Base-by-base conservation (phyloP, 1,140 invertebrate species). In the Pollicipes pollicipes region DNA sequence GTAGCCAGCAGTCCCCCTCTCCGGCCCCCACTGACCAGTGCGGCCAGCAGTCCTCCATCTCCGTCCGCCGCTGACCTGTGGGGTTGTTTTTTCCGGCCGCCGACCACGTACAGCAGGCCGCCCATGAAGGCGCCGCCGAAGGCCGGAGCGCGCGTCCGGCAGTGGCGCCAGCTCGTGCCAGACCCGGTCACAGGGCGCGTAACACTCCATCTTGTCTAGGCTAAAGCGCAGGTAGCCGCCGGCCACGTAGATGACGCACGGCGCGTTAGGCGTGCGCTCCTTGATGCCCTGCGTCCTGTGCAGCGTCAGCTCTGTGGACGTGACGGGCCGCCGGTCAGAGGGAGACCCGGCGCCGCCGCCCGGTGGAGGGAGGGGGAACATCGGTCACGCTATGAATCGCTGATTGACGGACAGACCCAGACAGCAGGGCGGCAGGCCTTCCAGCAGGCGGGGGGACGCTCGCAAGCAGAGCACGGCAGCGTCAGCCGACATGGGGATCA, bases 171-270 rank as follows among this genome's bases (percentile, higher is more conserved):
- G 81, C 28, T 86, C 84, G 32, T 85, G 85, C 93, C 93, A 95
- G 28, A 85, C 86, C 76, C 88, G 87, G 75, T 92, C 89, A 75
- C 91, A 88, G 13, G 90, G 85, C 79, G 93, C 93, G 78, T 88
- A 95, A 0, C 88, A 90, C 79, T 95, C 93, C 74, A 95, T 81
- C 68, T 88, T 85, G 78, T 92, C 90, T 70, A 95, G 81, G 3
- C 91, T 94, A 77, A 92, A 87, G 72, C 88, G 83, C 66, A 88
- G 85, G 78, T 94, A 95, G 21, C 93, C 93, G 13, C 93, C 93
- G 21, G 90, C 90, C 30, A 93, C 87, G 78, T 93, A 95, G 73
- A 96, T 92, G 63, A 95, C 87, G 66, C 89, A 83, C 0, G 89
- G 89, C 26, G 89, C 89, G 77, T 90, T 90, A n/a, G 90, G 90